These are phyloP conservation scores for Cavia porcellus DNA, from an alignment of 2,113 vertebrate species.

Conservation along the genomic window DNA sequence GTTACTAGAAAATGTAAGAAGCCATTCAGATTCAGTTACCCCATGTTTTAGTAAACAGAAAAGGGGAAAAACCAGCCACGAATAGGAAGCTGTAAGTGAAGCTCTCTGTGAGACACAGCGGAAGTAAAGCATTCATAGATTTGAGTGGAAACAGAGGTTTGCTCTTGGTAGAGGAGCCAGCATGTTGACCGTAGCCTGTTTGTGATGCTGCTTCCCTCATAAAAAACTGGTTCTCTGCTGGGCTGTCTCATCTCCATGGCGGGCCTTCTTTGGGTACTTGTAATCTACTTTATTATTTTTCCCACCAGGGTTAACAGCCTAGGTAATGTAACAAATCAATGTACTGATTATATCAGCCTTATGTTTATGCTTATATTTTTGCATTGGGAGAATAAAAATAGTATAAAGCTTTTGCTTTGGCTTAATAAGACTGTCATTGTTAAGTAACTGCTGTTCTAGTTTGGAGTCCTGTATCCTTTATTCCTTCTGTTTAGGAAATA, in stretches of 20 bases:
- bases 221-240: neutral
- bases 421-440: neutral
- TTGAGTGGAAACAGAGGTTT: neutral
- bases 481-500: neutral
- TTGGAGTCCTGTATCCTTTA: neutral
- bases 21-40: neutral
- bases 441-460: constrained; percentile 11
- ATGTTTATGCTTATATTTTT: neutral
- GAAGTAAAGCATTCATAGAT: neutral
- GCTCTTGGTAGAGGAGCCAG: neutral
- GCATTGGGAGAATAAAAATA: neutral
- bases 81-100: neutral
- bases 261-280: neutral
- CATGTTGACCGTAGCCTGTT: neutral
- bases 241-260: neutral
- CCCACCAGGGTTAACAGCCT: neutral
- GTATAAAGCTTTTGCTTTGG: constrained; percentile 8
- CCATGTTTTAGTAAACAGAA: constrained; percentile 19
- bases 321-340: neutral
- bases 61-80: neutral
- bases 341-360: neutral
- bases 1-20: neutral
- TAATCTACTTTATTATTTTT: neutral
- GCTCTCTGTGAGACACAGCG: neutral
- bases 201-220: neutral